Evolutionary conservation across 2,888 invertebrate genomes (phyloP).

Genomic region (Scaeva pyrastri): DNA sequence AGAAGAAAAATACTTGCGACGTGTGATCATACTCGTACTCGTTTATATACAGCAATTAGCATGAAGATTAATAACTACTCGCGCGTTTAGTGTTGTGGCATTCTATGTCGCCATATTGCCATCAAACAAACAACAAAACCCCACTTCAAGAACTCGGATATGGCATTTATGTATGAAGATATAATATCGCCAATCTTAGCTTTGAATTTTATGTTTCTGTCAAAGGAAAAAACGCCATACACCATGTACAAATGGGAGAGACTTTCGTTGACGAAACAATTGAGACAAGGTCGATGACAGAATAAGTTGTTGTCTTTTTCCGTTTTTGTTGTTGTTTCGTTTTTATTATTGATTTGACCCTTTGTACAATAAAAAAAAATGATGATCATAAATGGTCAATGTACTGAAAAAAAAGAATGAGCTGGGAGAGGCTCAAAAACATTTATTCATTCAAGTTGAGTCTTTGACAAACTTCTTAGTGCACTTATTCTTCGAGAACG

Average conservation of each 20-base stretch:
- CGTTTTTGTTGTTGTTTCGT: too few relatives aligned
- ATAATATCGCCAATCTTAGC: conserved; percentile 35
- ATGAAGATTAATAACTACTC: conserved; percentile 56
- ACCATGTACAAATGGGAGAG: neutral
- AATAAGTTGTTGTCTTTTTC: conserved; percentile 35
- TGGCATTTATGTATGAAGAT: too few relatives aligned
- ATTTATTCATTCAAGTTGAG: conserved; percentile 15
- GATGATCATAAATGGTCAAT: conserved; percentile 27
- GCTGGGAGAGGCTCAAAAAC: neutral
- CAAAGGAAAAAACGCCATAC: too few relatives aligned
- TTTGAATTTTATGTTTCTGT: conserved; percentile 13
- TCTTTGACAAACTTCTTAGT: conserved; percentile 26
- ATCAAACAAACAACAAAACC: conserved; percentile 29
- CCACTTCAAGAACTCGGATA: conserved; percentile 59
- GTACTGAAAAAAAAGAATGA: conserved; percentile 28
- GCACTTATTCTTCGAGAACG: conserved; percentile 6
- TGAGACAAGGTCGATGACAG: conserved; percentile 67
- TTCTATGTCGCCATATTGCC: conserved; percentile 19
- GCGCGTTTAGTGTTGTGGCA: conserved; percentile 10
- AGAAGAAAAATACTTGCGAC: conserved; percentile 57
- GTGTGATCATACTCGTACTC: conserved; percentile 69
- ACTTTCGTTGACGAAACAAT: conserved; percentile 55
- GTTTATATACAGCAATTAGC: conserved; percentile 66
- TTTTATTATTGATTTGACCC: conserved; percentile 68
- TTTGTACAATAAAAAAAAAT: conserved; percentile 15